Percentiles rank a stretch among this genome's conserved stretches.
Conservation (phyloP, 2,888 invertebrate species). For the Uropetala carovei region DNA sequence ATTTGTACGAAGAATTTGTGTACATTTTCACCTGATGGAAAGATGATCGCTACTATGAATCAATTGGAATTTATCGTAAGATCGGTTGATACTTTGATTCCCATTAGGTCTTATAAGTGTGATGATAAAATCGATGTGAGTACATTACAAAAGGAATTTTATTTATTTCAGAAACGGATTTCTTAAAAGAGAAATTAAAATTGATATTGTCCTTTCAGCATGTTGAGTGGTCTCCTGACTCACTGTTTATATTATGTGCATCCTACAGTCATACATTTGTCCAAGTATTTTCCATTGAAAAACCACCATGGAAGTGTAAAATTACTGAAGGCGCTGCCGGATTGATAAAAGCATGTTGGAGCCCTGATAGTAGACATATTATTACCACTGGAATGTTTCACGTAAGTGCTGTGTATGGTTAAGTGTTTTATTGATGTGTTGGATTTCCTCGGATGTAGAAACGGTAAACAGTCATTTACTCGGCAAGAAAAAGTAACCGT, state of each 20-base stretch:
- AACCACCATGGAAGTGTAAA: constrained; percentile 78
- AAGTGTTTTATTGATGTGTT: constrained; percentile 50
- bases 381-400: constrained; percentile 77
- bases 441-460: background rate
- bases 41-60: constrained; percentile 71
- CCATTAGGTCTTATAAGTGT: constrained; percentile 71
- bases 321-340: constrained; percentile 78
- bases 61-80: constrained; percentile 72
- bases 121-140: constrained; percentile 73
- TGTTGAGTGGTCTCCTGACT: constrained; percentile 74
- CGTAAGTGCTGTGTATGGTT: constrained; percentile 71
- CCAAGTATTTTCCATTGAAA: constrained; percentile 76
- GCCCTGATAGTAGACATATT: constrained; percentile 77
- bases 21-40: constrained; percentile 71
- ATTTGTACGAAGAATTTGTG: constrained; percentile 71
- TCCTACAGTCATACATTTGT: constrained; percentile 72
- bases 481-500: background rate
- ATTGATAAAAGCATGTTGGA: constrained; percentile 76
- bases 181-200: background rate
- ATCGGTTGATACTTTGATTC: constrained; percentile 69
- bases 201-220: constrained; percentile 69
- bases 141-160: background rate
- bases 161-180: background rate
- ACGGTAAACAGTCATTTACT: background rate
- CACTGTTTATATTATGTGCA: constrained; percentile 73